Percentiles rank a stretch among this genome's conserved stretches.
Evolutionary conservation across 2,888 invertebrate genomes (phyloP).

Genomic region (Drosophila prostipennis): DNA sequence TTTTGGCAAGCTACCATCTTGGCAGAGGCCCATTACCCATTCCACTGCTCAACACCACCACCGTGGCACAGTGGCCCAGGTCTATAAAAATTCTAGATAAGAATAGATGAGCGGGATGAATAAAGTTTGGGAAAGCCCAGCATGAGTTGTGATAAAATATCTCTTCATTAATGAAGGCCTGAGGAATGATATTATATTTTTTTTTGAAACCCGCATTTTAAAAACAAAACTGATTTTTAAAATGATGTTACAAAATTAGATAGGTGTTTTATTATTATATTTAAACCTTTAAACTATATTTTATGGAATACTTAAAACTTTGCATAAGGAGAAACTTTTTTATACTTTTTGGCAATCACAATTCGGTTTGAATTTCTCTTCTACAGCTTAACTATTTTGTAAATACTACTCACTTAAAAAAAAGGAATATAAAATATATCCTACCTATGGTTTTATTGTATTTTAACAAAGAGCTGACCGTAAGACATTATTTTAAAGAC

Average conservation of each 20-base stretch:
- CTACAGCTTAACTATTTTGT: too few species aligned
- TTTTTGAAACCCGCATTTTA: neutral
- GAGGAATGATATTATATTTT: too few species aligned
- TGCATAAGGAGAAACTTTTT: too few species aligned
- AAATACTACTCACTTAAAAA: too few species aligned
- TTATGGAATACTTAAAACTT: too few species aligned
- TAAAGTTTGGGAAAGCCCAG: neutral
- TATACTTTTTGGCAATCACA: too few species aligned
- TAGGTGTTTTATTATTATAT: too few species aligned
- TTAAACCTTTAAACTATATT: too few species aligned
- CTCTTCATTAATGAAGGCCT: neutral
- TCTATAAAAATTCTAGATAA: constrained; percentile 26
- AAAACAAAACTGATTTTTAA: neutral
- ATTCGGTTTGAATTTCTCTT: too few species aligned
- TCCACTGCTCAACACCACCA: constrained; percentile 24
- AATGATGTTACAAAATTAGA: neutral
- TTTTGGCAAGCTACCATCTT: constrained; percentile 74
- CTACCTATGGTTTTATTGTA: too few species aligned
- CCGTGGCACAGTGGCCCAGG: constrained; percentile 41
- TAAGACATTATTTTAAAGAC: neutral
- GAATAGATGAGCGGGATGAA: constrained; percentile 20
- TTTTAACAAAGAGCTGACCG: too few species aligned
- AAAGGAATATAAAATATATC: too few species aligned
- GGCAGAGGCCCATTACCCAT: constrained; percentile 70
- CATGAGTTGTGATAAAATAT: neutral